These are phyloP conservation scores for Halictus quadricinctus DNA, from an alignment of 2,888 invertebrate genomes.

Conservation along the genomic window DNA sequence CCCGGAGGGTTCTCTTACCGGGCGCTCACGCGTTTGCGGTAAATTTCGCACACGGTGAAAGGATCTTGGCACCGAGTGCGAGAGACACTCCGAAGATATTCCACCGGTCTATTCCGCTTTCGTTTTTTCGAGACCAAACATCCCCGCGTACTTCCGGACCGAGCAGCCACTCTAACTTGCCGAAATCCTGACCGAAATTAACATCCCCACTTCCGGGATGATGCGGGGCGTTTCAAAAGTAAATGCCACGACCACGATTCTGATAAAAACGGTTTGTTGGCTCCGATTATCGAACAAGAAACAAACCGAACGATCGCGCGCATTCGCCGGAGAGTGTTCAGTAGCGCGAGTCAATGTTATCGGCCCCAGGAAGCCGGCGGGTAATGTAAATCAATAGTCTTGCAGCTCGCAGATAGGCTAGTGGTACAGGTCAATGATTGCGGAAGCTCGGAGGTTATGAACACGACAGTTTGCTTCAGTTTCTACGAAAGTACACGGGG, in stretches of 20 bases:
- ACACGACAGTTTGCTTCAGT: not conserved
- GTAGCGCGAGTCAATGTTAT: not conserved
- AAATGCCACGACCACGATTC: too few relatives aligned
- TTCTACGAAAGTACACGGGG: not conserved
- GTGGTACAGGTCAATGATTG: slow-evolving; percentile 13
- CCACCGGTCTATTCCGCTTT: not conserved
- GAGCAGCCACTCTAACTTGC: not conserved
- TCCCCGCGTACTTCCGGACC: not conserved
- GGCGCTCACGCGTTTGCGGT: slow-evolving; percentile 13
- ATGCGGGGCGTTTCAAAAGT: too few relatives aligned
- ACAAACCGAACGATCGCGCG: not conserved
- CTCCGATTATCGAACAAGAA: not conserved
- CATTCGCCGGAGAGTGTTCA: not conserved
- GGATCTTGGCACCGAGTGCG: slow-evolving; percentile 13
- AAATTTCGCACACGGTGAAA: slow-evolving; percentile 14
- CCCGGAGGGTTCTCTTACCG: slow-evolving; percentile 8
- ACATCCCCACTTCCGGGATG: not conserved
- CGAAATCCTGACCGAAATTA: not conserved
- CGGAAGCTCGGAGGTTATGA: not conserved
- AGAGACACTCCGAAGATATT: slow-evolving; percentile 1
- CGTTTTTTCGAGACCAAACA: not conserved
- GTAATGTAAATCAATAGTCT: slow-evolving; percentile 10
- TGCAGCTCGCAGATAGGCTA: not conserved
- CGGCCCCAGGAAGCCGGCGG: not conserved
- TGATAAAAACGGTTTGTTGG: not conserved